Evolutionary conservation across 2,797 vertebrate genomes (phyloP).

Genomic region (Telmatherina bonti): DNA sequence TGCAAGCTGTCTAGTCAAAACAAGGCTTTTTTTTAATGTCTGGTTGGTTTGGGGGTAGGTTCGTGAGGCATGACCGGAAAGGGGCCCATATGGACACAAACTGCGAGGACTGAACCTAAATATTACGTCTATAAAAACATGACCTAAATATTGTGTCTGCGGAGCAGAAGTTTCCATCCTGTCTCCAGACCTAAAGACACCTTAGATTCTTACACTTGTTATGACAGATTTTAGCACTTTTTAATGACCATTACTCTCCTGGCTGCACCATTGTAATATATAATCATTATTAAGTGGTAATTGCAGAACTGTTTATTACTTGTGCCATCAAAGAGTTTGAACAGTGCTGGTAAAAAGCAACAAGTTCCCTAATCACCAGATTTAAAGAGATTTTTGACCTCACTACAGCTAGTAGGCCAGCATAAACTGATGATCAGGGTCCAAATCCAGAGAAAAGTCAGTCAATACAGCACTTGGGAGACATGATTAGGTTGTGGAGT

Average conservation of each 20-base stretch:
- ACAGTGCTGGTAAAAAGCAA: neutral
- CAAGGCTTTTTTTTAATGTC: slow-evolving; percentile 62
- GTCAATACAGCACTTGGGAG: slow-evolving; percentile 5
- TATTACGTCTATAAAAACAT: slow-evolving; percentile 78
- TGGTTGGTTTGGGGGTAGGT: slow-evolving; percentile 51
- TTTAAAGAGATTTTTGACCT: slow-evolving; percentile 7
- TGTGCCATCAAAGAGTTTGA: slow-evolving; percentile 20
- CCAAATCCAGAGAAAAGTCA: slow-evolving; percentile 15
- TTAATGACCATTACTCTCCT: slow-evolving; percentile 62
- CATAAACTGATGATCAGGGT: slow-evolving; percentile 18
- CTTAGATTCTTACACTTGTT: slow-evolving; percentile 50
- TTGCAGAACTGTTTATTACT: slow-evolving; percentile 32
- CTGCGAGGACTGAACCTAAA: slow-evolving; percentile 66
- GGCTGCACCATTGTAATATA: slow-evolving; percentile 30
- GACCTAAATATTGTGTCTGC: slow-evolving; percentile 78
- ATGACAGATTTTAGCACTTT: slow-evolving; percentile 53
- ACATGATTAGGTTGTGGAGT: slow-evolving; percentile 14
- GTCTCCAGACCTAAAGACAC: slow-evolving; percentile 56
- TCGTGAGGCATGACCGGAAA: slow-evolving; percentile 67
- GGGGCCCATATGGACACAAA: slow-evolving; percentile 61
- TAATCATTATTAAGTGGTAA: slow-evolving; percentile 20
- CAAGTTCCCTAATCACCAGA: slow-evolving; percentile 12
- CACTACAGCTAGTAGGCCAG: slow-evolving; percentile 2
- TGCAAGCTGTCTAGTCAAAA: slow-evolving; percentile 76
- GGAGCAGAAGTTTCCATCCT: slow-evolving; percentile 63